Base-by-base conservation (phyloP, 2,888 invertebrate species). In the Syritta pipiens region DNA sequence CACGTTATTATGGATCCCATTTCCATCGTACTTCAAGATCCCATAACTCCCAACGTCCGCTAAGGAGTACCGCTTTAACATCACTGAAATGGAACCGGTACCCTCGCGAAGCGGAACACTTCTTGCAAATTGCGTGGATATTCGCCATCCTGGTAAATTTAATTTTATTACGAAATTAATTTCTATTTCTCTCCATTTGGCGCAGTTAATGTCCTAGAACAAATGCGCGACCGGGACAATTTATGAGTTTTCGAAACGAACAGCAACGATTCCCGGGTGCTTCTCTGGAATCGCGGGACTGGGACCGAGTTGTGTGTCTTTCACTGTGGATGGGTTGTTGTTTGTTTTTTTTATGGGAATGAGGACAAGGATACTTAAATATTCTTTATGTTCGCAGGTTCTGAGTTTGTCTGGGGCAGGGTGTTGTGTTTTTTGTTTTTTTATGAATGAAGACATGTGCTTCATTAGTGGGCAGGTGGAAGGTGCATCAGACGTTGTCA, bases 181-280 rank as follows among this genome's bases (percentile, higher is more conserved):
- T 53, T 46, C 51, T 44, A 62, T 51, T 69, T 37, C 46, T 53
- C 60, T 60, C 59, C 53, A 71, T 59, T 71, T 60, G 69, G 60
- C 17, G 60, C 60, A 71, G 60, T 71, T 71, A 71, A 71, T 71
- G 69, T 71, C 60, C 60, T 71, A 71, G 69, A 71, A 71, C 69
- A 53, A 71, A 71, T 71, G 69, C 46, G 26, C 60, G 9, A 20
- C 53, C 32, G 44, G 32, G 42, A 62, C 44, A 62, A 71, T 71
- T 71, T 71, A 71, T 71, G 51, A 26, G 53, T 37, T 60, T 62
- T 44, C 44, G 12, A 46, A 71, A 71, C 69, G 69, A 71, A 71
- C 59, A 20, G 14, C 48, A 26, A 51, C 49, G 24, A 22, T 53
- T 28, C 35, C 40, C 19, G 9, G 14, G 14, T 22, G 30, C n/a